Evolutionary conservation across 2,113 vertebrate genomes (phyloP).

Genomic region (Solea senegalensis): DNA sequence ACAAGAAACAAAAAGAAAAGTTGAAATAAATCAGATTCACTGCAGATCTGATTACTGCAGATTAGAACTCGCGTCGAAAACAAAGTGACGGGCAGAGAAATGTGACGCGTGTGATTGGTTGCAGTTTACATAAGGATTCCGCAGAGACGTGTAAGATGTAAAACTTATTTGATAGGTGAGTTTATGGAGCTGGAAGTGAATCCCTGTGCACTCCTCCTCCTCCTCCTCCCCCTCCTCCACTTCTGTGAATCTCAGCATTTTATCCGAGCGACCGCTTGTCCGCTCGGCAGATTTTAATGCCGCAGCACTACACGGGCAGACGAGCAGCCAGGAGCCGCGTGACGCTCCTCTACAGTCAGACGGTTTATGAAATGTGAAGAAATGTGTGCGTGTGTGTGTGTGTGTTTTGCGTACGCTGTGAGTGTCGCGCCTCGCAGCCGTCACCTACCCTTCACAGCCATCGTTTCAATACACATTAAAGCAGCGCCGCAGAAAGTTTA

Average conservation of each 20-base stretch:
- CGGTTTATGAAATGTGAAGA: slow-evolving; percentile 52
- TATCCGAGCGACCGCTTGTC: slow-evolving; percentile 26
- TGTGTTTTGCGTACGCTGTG: no score
- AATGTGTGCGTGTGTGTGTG: slow-evolving; percentile 1
- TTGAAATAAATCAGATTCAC: slow-evolving; percentile 18
- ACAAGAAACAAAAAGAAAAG: not conserved
- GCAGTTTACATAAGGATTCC: not conserved
- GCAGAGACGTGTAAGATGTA: not conserved
- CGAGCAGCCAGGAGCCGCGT: slow-evolving; percentile 37
- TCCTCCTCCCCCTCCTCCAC: slow-evolving; percentile 18
- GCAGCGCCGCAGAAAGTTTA: slow-evolving; percentile 75
- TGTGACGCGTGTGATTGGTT: not conserved
- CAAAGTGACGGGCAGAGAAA: not conserved
- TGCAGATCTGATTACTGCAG: slow-evolving; percentile 4
- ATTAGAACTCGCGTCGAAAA: not conserved
- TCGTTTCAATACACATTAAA: slow-evolving; percentile 71
- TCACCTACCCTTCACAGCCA: slow-evolving; percentile 64
- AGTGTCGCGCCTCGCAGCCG: slow-evolving; percentile 62
- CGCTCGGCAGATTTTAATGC: slow-evolving; percentile 50
- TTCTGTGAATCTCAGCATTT: slow-evolving; percentile 42
- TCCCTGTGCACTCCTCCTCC: slow-evolving; percentile 12
- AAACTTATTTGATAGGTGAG: slow-evolving; percentile 10
- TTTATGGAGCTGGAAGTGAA: slow-evolving; percentile 32
- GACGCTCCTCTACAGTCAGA: slow-evolving; percentile 41
- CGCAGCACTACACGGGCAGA: slow-evolving; percentile 20